A percentile compares a stretch with the other conserved stretches of the same genome.
Conservation (phyloP, 2,113 vertebrate genomes). For the Cheilinus undulatus region DNA sequence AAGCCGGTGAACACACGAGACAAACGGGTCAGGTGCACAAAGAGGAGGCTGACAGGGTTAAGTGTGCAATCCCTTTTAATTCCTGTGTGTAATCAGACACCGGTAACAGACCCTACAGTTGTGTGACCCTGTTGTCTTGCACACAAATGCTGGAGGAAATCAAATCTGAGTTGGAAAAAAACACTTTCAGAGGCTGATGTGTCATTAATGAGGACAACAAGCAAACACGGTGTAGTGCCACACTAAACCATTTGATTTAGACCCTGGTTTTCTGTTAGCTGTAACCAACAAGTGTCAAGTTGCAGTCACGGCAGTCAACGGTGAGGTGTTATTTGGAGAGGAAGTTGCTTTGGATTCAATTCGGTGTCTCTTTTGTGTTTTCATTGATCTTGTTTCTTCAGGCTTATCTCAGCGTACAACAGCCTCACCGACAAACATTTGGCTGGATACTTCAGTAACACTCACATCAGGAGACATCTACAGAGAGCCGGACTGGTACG, state of each 20-base stretch:
- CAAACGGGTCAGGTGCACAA: constrained; percentile 49
- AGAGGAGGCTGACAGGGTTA: constrained; percentile 66
- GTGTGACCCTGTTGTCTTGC: constrained; percentile 76
- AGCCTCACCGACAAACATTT: constrained; percentile 96
- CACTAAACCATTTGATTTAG: constrained; percentile 33
- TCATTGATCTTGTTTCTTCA: constrained; percentile 62
- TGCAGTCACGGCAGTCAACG: not conserved
- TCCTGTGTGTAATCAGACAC: constrained; percentile 74
- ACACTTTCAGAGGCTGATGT: constrained; percentile 63
- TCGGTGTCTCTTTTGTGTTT: constrained; percentile 14
- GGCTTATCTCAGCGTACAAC: constrained; percentile 90
- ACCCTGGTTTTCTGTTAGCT: constrained; percentile 32
- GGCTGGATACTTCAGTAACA: constrained; percentile 91
- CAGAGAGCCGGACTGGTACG: constrained; percentile 93
- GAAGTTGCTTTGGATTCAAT: not conserved
- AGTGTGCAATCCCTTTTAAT: constrained; percentile 75
- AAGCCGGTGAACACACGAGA: constrained; percentile 5
- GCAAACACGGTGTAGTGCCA: constrained; percentile 41
- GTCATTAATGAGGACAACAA: constrained; percentile 64
- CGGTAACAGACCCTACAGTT: constrained; percentile 75
- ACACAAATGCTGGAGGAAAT: constrained; percentile 78
- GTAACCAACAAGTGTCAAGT: constrained; percentile 38
- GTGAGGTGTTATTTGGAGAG: not conserved
- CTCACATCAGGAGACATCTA: constrained; percentile 89
- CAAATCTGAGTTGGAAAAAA: constrained; percentile 73